Evolutionary conservation across 2,797 vertebrate species (phyloP), one percentile per base, ranked within the genome.

Genomic region (Sebastes wilsoni): DNA sequence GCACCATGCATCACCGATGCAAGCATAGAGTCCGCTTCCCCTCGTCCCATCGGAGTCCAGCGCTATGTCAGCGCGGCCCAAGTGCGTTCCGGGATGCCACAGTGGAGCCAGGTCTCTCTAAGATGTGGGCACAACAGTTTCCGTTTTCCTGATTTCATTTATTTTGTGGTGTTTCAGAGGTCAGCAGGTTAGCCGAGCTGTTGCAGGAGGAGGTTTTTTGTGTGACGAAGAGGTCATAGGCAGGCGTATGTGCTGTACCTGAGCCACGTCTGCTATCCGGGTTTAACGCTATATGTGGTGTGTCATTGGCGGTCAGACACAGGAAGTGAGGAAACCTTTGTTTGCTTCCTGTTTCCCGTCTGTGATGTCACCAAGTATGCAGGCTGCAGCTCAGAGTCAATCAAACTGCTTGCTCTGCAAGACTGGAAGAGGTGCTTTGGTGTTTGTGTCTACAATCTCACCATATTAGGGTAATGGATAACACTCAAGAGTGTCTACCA

Each of bases 271-370:
- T 79, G 2, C 69, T 52, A 42, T 58, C 66, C 30, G 16, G 49
- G 66, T 70, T 77, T 10, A 27, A 25, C 65, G 69, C 27, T 10
- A 5, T 10, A 5, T 14, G 2, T 36, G 66, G 85, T 74, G 76
- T 79, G 87, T 90, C 86, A 88, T 80, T 65, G 7, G 82, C 16
- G 69, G 83, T 81, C 86, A 89, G 88, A 93, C 70, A 22, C 85
- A 79, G 83, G 87, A 94, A 90, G 79, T 89, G 79, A 91, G 90
- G 89, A 89, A 92, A 92, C 86, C 89, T 91, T 80, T 89, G 83
- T 91, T 89, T 88, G 90, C 88, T 92, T 94, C 89, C 91, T 90
- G 81, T 88, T 93, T 95, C 91, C 89, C 78, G 86, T 90, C 75
- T 90, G 89, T 93, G 90, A 94, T 85, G 92, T 92, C 93, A 90